A percentile compares a stretch with the other conserved stretches of the same genome.
phyloP scores from a whole-genome alignment of 1,140 invertebrate species.

The Hycleus phaleratus region DNA sequence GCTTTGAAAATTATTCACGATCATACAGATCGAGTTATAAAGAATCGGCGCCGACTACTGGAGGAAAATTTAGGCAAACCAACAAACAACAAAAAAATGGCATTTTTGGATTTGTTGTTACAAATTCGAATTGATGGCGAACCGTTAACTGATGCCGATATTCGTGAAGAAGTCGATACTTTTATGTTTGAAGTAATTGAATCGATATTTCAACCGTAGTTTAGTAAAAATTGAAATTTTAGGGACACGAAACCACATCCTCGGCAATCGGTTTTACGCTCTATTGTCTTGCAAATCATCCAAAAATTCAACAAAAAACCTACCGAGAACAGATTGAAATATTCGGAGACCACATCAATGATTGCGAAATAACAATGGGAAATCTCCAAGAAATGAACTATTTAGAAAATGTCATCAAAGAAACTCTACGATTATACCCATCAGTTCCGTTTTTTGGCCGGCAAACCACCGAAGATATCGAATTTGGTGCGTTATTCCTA shows the following conservation, averaged over 20 bases:
- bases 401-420: conserved; percentile 42
- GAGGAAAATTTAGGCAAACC: background rate
- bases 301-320: conserved; percentile 45
- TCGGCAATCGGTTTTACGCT: conserved; percentile 38
- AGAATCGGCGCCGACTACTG: conserved; percentile 37
- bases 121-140: conserved; percentile 50
- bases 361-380: conserved; percentile 35
- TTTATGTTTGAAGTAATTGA: conserved; percentile 69
- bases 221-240: no score
- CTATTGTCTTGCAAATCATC: conserved; percentile 49
- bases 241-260: conserved; percentile 42
- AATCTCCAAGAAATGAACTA: conserved; percentile 52
- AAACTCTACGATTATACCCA: conserved; percentile 25
- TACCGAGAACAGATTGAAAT: conserved; percentile 12
- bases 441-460: conserved; percentile 47
- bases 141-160: conserved; percentile 55
- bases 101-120: conserved; percentile 69
- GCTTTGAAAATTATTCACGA: conserved; percentile 57
- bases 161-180: conserved; percentile 78
- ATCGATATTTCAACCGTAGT: no score
- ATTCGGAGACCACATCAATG: conserved; percentile 10
- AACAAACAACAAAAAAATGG: conserved; percentile 43
- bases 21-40: conserved; percentile 56
- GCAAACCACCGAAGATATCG: conserved; percentile 47
- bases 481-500: conserved; percentile 12